phyloP scores from a whole-genome alignment of 2,888 invertebrate genomes.

The Tridacna gigas region DNA sequence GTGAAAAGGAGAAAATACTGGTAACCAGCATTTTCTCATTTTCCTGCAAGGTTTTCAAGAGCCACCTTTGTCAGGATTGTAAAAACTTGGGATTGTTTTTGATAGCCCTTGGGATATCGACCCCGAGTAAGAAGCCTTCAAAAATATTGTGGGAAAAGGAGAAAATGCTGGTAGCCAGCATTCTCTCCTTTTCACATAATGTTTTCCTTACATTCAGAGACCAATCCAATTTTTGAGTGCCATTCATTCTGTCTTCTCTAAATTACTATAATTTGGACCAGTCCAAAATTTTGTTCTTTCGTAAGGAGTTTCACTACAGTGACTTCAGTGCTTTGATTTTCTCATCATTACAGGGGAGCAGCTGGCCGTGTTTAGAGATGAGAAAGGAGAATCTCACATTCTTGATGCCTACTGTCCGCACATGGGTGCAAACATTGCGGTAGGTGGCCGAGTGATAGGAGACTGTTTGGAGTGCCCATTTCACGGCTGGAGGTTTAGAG shows the following conservation, averaged over 20 bases:
- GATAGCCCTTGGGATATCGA: too few relatives aligned
- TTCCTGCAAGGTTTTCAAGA: background rate
- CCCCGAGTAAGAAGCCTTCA: too few relatives aligned
- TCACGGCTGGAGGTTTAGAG: slow-evolving; percentile 94
- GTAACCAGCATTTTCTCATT: background rate
- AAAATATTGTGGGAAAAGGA: too few relatives aligned
- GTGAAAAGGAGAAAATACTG: too few relatives aligned
- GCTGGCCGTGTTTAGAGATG: slow-evolving; percentile 89
- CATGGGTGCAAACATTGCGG: slow-evolving; percentile 93
- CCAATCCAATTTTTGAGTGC: too few relatives aligned
- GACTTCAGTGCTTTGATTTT: background rate
- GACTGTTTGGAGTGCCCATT: slow-evolving; percentile 95
- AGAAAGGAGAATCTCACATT: slow-evolving; percentile 88
- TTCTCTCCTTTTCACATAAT: too few relatives aligned
- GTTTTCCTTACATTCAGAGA: too few relatives aligned
- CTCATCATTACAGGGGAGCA: slow-evolving; percentile 87
- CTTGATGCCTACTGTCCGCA: slow-evolving; percentile 96
- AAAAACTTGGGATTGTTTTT: too few relatives aligned
- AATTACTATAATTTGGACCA: background rate
- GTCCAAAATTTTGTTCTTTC: background rate
- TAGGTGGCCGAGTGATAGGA: slow-evolving; percentile 90
- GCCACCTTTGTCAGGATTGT: too few relatives aligned
- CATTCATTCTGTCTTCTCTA: too few relatives aligned
- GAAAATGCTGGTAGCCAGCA: too few relatives aligned
- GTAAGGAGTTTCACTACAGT: background rate